These are phyloP conservation scores for Pomacea canaliculata DNA, from an alignment of 2,888 invertebrate species.

Conservation along the genomic window DNA sequence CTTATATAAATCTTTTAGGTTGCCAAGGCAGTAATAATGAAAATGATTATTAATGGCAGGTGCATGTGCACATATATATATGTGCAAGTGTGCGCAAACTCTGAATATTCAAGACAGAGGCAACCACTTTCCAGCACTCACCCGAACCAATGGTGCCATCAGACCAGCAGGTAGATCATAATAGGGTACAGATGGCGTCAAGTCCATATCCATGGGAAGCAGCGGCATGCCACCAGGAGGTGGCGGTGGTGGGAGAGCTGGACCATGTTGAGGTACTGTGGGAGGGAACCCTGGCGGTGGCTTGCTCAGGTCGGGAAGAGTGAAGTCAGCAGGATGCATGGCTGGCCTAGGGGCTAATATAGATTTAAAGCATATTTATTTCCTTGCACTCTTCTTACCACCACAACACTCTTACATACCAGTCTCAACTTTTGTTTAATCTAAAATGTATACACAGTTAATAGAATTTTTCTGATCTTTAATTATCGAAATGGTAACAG, in stretches of 20 bases:
- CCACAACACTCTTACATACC: no score
- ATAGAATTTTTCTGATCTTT: no score
- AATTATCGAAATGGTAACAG: no score
- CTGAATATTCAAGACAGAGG: no score
- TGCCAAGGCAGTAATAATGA: no score
- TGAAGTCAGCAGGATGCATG: slow-evolving; percentile 22
- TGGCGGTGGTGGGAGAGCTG: slow-evolving; percentile 52
- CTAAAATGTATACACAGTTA: no score
- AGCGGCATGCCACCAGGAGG: slow-evolving; percentile 57
- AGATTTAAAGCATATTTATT: not conserved
- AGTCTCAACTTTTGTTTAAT: no score
- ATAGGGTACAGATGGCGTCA: slow-evolving; percentile 91
- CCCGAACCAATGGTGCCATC: slow-evolving; percentile 96
- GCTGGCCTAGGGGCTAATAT: slow-evolving; percentile 36
- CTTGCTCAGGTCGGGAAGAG: slow-evolving; percentile 59
- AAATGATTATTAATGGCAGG: no score
- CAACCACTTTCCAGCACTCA: slow-evolving; percentile 65
- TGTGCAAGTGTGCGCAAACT: no score
- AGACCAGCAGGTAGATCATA: slow-evolving; percentile 97
- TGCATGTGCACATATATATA: no score
- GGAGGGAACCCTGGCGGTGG: slow-evolving; percentile 61
- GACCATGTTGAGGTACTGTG: slow-evolving; percentile 72
- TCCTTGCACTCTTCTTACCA: no score
- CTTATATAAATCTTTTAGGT: no score
- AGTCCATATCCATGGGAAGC: slow-evolving; percentile 59